These are phyloP conservation scores for Cetoscarus ocellatus DNA, from an alignment of 2,797 vertebrate species.

Conservation along the genomic window DNA sequence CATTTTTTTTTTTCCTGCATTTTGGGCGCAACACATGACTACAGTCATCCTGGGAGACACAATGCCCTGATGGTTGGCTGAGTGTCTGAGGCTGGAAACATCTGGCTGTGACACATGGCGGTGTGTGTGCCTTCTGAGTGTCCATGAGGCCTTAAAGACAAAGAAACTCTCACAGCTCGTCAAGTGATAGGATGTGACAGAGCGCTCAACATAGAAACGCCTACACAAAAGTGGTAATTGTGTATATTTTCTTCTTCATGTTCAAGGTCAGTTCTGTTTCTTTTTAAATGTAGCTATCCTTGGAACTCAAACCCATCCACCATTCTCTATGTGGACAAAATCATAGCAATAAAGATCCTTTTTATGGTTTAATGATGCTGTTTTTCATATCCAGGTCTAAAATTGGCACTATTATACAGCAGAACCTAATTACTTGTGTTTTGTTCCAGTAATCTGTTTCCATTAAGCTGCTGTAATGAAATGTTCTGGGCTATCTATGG, in stretches of 20 bases:
- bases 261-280: not conserved
- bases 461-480: not conserved
- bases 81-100: slow-evolving; percentile 20
- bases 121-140: not conserved
- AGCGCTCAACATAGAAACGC: not conserved
- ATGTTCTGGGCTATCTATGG: not conserved
- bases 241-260: not conserved
- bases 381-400: not conserved
- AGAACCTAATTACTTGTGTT: not conserved
- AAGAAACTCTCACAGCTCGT: not conserved
- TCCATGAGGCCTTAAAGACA: not conserved
- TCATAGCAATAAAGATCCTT: not conserved
- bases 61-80: not conserved
- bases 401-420: not conserved
- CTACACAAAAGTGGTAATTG: not conserved
- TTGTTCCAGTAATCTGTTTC: not conserved
- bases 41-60: not conserved
- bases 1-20: not conserved
- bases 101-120: slow-evolving; percentile 5
- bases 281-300: not conserved
- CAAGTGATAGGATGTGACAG: not conserved
- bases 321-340: not conserved
- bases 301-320: not conserved
- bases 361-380: not conserved
- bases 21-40: not conserved